phyloP scores from a whole-genome alignment of 2,113 vertebrate species.

The Regulus satrapa region DNA sequence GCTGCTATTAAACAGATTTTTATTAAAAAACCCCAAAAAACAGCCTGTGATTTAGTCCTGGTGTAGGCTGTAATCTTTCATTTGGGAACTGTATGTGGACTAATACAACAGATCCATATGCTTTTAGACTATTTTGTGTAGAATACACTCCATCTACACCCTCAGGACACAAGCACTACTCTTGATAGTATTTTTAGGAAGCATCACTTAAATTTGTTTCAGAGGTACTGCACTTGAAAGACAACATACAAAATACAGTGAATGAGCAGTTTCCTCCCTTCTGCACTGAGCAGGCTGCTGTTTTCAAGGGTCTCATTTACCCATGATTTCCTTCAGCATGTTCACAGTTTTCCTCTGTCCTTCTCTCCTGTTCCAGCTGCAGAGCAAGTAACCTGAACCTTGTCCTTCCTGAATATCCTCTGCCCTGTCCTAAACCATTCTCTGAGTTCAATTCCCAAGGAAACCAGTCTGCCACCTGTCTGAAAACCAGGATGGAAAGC shows the following conservation, averaged over 20 bases:
- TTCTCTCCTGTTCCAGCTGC: neutral
- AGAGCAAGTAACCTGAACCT: neutral
- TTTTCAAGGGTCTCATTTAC: neutral
- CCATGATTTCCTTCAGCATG: neutral
- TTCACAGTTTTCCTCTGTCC: neutral
- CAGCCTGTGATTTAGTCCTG: neutral
- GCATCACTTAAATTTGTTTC: neutral
- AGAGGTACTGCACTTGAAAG: neutral
- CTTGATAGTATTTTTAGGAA: neutral
- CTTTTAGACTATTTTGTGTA: neutral
- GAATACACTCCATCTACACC: neutral
- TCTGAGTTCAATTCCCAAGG: neutral
- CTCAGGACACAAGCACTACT: neutral
- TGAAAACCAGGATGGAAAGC: neutral
- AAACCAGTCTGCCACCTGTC: neutral
- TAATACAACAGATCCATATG: neutral
- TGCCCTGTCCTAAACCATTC: neutral
- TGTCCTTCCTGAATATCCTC: neutral
- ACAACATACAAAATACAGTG: neutral
- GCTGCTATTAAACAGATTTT: neutral
- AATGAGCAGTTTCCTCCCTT: neutral
- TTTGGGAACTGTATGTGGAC: neutral
- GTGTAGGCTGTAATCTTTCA: neutral
- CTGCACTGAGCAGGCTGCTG: neutral
- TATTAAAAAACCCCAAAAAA: neutral